Evolutionary conservation across 2,113 vertebrate genomes (phyloP).

Genomic region (Athene noctua): DNA sequence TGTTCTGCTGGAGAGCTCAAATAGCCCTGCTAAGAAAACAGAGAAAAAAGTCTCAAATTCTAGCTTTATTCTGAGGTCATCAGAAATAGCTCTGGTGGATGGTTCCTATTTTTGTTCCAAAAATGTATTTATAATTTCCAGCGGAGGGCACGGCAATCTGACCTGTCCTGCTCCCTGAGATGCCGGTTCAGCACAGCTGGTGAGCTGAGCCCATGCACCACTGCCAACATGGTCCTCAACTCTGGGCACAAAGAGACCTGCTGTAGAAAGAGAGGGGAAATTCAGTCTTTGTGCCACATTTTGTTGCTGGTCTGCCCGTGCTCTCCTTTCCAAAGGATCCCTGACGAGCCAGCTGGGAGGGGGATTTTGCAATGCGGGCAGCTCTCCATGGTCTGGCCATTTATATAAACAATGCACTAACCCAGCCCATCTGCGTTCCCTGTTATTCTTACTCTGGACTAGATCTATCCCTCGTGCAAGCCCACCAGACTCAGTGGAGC

Average conservation of each 20-base stretch:
- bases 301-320: background rate
- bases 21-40: background rate
- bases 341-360: background rate
- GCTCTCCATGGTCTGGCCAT: background rate
- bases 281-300: background rate
- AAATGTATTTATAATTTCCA: conserved; percentile 21
- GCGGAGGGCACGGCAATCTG: background rate
- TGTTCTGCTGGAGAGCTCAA: conserved; percentile 55
- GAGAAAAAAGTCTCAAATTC: background rate
- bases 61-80: background rate
- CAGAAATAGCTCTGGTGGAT: conserved; percentile 22
- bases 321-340: background rate
- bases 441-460: background rate
- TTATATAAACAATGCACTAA: background rate
- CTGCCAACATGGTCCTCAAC: background rate
- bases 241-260: background rate
- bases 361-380: background rate
- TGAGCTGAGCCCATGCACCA: background rate
- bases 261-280: background rate
- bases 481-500: background rate
- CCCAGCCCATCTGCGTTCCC: background rate
- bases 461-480: background rate
- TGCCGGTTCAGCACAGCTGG: background rate
- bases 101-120: conserved; percentile 35
- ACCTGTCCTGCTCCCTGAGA: background rate